Conservation (phyloP, 2,888 invertebrate species). For the Cynaeus angustus region DNA sequence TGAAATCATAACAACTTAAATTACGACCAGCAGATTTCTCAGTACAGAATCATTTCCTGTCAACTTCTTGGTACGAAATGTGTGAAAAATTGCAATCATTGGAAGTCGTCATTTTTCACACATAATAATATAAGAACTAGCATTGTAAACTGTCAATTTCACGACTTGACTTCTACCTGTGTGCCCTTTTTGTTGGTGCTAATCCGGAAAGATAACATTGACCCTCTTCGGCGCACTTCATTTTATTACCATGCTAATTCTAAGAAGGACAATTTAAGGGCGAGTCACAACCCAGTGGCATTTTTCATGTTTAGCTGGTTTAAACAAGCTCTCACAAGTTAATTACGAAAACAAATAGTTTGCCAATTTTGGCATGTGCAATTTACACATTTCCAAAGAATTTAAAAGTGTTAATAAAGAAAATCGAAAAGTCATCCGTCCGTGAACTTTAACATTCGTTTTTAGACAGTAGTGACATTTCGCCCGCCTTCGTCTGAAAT, state of each 20-base stretch:
- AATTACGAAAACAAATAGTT: background rate
- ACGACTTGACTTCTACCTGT: background rate
- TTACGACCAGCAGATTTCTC: background rate
- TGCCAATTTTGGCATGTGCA: background rate
- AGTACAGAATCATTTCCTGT: background rate
- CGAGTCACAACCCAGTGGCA: too few relatives aligned
- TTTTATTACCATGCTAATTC: too few relatives aligned
- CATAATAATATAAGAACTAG: background rate
- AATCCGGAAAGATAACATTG: too few relatives aligned
- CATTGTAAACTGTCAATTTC: background rate
- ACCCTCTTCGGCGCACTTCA: too few relatives aligned
- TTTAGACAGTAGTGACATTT: slow-evolving; percentile 14
- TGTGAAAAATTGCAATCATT: background rate
- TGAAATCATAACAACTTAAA: background rate
- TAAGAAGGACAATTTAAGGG: too few relatives aligned
- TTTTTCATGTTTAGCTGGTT: too few relatives aligned
- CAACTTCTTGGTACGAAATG: background rate
- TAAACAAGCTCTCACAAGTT: background rate
- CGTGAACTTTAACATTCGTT: background rate
- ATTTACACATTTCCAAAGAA: slow-evolving; percentile 3
- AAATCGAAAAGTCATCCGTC: slow-evolving; percentile 21
- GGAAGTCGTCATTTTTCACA: background rate
- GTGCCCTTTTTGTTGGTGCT: too few relatives aligned
- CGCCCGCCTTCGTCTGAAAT: slow-evolving; percentile 4
- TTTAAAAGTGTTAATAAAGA: background rate